phyloP scores from a whole-genome alignment of 2,797 vertebrate species.

The Hephaestus fuliginosus region DNA sequence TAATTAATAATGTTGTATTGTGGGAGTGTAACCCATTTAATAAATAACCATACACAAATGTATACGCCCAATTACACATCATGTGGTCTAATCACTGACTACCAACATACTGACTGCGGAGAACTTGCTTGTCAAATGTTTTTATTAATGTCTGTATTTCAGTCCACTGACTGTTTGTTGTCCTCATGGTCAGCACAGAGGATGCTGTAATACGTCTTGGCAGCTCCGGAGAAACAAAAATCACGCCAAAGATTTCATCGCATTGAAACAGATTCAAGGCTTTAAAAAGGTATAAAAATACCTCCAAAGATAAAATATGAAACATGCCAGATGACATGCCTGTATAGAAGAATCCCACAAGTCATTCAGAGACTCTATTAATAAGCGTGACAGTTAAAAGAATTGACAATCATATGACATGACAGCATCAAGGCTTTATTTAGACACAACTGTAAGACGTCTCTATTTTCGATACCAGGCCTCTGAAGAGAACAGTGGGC shows the following conservation, averaged over 20 bases:
- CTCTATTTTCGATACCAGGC: slow-evolving; percentile 35
- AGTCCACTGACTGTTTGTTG: neutral
- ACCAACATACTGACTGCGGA: neutral
- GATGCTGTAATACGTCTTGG: slow-evolving; percentile 10
- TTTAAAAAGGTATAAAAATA: slow-evolving; percentile 51
- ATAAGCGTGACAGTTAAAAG: slow-evolving; percentile 51
- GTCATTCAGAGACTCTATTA: slow-evolving; percentile 49
- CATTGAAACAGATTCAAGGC: slow-evolving; percentile 24
- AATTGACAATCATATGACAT: slow-evolving; percentile 57
- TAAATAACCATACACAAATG: neutral
- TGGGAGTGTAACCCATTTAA: neutral
- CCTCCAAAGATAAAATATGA: slow-evolving; percentile 39
- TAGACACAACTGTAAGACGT: slow-evolving; percentile 44
- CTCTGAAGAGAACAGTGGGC: slow-evolving; percentile 32
- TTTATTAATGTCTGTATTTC: slow-evolving; percentile 13
- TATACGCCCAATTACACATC: neutral
- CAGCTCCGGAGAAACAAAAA: slow-evolving; percentile 46
- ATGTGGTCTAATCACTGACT: neutral
- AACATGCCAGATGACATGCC: slow-evolving; percentile 14
- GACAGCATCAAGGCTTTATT: slow-evolving; percentile 60
- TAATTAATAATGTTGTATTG: slow-evolving; percentile 6
- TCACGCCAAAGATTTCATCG: slow-evolving; percentile 27
- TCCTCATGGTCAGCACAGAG: slow-evolving; percentile 18
- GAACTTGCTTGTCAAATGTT: neutral
- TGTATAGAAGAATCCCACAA: slow-evolving; percentile 19